phyloP scores from a whole-genome alignment of 2,888 invertebrate genomes.

The Drosophila prostipennis region DNA sequence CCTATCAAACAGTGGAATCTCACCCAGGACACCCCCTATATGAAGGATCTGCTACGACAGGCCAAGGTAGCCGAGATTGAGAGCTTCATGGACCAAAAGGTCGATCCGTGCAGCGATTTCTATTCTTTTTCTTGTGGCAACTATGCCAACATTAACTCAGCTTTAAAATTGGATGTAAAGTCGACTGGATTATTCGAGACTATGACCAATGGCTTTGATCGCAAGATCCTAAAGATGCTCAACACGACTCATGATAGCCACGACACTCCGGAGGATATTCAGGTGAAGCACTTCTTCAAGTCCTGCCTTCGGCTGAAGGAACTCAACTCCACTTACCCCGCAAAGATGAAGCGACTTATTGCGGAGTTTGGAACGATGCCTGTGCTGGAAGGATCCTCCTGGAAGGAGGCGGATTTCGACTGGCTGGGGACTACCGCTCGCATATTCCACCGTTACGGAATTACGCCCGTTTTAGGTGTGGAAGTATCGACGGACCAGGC shows the following conservation, averaged over 20 bases:
- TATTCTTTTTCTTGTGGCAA: slow-evolving; percentile 82
- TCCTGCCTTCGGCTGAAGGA: slow-evolving; percentile 66
- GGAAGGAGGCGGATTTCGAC: slow-evolving; percentile 73
- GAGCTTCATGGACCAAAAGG: slow-evolving; percentile 69
- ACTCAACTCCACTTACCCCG: slow-evolving; percentile 38
- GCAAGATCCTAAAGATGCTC: slow-evolving; percentile 64
- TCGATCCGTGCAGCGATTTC: slow-evolving; percentile 80
- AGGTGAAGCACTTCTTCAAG: slow-evolving; percentile 77
- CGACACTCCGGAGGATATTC: slow-evolving; percentile 68
- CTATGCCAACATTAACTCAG: slow-evolving; percentile 68
- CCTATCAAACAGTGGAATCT: slow-evolving; percentile 3
- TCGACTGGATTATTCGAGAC: slow-evolving; percentile 75
- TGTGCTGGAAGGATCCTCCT: slow-evolving; percentile 57
- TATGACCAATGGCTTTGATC: slow-evolving; percentile 61
- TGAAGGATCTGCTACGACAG: slow-evolving; percentile 43
- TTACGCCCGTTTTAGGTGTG: slow-evolving; percentile 58
- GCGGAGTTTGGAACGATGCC: slow-evolving; percentile 79
- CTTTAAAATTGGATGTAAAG: slow-evolving; percentile 43
- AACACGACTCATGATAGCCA: slow-evolving; percentile 25
- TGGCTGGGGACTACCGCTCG: slow-evolving; percentile 72
- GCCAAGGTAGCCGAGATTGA: slow-evolving; percentile 73
- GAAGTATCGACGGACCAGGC: slow-evolving; percentile 62
- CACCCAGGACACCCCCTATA: not conserved
- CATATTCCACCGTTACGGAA: slow-evolving; percentile 64
- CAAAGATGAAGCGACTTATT: slow-evolving; percentile 58